Base-by-base conservation (phyloP, 2,113 vertebrate genomes). In the Aix galericulata region DNA sequence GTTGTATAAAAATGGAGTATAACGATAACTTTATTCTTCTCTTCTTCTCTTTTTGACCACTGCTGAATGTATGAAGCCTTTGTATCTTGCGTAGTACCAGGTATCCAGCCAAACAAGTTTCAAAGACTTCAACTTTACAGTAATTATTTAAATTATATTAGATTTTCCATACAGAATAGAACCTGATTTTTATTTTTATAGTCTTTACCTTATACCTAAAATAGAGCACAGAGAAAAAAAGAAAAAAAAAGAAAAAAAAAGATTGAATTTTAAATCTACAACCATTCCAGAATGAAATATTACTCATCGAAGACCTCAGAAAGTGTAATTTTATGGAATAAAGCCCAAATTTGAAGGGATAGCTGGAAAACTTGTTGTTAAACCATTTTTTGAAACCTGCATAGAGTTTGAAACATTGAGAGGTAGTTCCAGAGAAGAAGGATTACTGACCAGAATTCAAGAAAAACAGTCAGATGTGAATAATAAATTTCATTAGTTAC, bases 371-470 rank as follows among this genome's bases (percentile, higher is more conserved):
- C 18, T 53, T 89, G 18, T 26, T 82, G 58, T 91, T 82, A 94
- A 94, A 68, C 50, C n/a, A 42, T 91, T 94, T 83, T 59, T 52
- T 84, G 52, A 94, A 96, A 93, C 50, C 58, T 77, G 36, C 52
- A 58, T 68, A 92, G 66, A 81, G 73, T 72, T 89, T 42, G 29
- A 86, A 91, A 73, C 26, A 18, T 91, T 84, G 84, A 75, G 62
- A 82, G 36, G 73, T 72, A 71, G 66, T 92, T 71, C 48, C 48
- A 69, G 42, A 17, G 75, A 95, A 94, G 87, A 94, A 63, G 63
- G n/a, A 91, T 94, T 95, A 88, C 59, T 67, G 52, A 93, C 34
- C 50, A 88, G 78, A 94, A 93, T 86, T 92, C 78, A 82, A 67
- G 71, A 85, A 93, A 95, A 72, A 13, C 59, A 89, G 63, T 92